Evolutionary conservation across 2,888 invertebrate species (phyloP), one percentile per base, ranked within the genome.

Genomic region (Apocheima hispidaria): DNA sequence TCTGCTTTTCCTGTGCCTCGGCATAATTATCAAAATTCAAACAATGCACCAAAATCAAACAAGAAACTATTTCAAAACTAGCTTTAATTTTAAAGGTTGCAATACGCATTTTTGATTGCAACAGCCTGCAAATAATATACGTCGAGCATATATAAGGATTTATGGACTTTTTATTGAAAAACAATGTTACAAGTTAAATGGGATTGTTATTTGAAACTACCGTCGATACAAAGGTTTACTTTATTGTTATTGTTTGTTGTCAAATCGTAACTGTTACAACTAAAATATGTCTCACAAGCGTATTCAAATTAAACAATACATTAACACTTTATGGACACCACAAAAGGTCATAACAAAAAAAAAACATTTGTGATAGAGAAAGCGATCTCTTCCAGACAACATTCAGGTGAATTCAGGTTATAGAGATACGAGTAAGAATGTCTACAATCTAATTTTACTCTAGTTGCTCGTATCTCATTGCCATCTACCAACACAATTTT

Each of bases 101-200:
- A 67, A 70, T 59, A 63, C 64, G 61, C 69, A 73, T 74, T 67
- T 64, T 43, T 38, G 53, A 65, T 57, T 23, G 59, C 59, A 61
- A 53, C 48, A 16, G 53, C 53, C 35, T 53, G 63, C 62, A 68
- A 63, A 68, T 65, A 70, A 77, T 79, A 78, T 75, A 78, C 69
- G 68, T 70, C 51, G 54, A 62, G 59, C 57, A 55, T 61, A 72
- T 72, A 76, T 65, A 69, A 58, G 63, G 59, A 65, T 72, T 73
- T 67, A 75, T 70, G 55, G 49, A 41, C 54, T 66, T 73, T 74
- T 78, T 73, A 79, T 78, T 75, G 73, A 68, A 69, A 69, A 66
- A 59, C 63, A 69, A 63, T 66, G 61, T 63, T 57, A 50, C 48
- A 46, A 41, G 43, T 16, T 62, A 57, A 58, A 36, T 51, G 44